phyloP scores from a whole-genome alignment of 2,113 vertebrate species.

The Semnornis frantzii region DNA sequence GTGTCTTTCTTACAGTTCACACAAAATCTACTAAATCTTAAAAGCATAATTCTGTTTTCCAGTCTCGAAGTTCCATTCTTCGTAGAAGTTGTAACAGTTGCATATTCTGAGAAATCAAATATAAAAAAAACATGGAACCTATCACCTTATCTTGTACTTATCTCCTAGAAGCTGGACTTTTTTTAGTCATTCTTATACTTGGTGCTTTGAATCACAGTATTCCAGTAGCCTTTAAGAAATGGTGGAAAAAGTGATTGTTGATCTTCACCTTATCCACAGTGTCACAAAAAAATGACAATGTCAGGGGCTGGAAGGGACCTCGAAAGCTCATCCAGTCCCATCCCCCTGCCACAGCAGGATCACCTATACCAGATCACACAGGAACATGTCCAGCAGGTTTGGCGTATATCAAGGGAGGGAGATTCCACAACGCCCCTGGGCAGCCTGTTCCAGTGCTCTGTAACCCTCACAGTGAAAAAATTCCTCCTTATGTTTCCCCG shows the following conservation, averaged over 20 bases:
- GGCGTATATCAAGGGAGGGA: no score
- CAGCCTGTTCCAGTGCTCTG: no score
- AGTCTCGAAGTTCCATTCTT: not conserved
- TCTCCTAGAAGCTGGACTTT: not conserved
- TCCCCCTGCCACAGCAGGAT: no score
- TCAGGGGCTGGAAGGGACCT: no score
- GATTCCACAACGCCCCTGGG: no score
- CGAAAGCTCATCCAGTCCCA: no score
- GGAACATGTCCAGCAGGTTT: no score
- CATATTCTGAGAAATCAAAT: not conserved
- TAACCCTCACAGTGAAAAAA: no score
- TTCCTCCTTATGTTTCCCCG: no score
- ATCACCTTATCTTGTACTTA: not conserved
- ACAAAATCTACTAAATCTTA: not conserved
- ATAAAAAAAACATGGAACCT: not conserved
- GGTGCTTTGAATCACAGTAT: accelerated
- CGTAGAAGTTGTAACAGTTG: not conserved
- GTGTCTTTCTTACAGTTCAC: not conserved
- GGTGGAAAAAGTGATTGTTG: not conserved
- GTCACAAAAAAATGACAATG: not conserved
- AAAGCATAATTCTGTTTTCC: not conserved
- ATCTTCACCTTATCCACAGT: not conserved
- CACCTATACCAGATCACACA: no score
- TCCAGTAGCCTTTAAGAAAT: not conserved
- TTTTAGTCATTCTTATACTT: not conserved